Base-by-base conservation (phyloP, 2,888 invertebrate genomes). In the Odontocolon sp. region DNA sequence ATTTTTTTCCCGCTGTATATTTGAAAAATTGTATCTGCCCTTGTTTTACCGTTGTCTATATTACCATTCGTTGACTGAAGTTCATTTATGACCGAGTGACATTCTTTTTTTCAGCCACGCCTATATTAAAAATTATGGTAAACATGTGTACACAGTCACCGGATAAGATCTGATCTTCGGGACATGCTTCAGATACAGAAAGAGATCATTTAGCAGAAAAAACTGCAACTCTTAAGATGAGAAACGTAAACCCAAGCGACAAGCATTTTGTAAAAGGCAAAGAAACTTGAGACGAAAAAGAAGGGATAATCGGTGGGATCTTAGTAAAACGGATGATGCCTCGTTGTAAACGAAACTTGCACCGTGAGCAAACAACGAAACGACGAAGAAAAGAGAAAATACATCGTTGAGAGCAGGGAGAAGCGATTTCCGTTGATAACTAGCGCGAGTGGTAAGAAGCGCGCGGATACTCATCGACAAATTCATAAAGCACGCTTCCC, bases 11-110 rank as follows among this genome's bases (percentile, higher is more conserved):
- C 14, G 11, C 59, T 16, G 28, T 31, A 16, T 74, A 45, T 38
- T 38, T 11, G 47, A 56, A 63, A n/a, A 67, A 71, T 72, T 38
- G 54, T n/a, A 33, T 66, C 66, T 47, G 54, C 45, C 36, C 21
- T n/a, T n/a, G 45, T 14, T 36, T 56, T 31, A 42, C 6, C 6
- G 11, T n/a, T 38, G 18, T 45, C 16, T 31, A n/a, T 23, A 36
- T 9, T 16, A n/a, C 4, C 31, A 3, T 4, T 6, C 31, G 36
- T 21, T 1, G 42, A 54, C n/a, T n/a, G n/a, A n/a, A n/a, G n/a
- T n/a, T 31, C 45, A 28, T 66, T 42, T 28, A 16, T 42, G n/a
- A 8, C 23, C 9, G 3, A 9, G 4, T 21, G 18, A 21, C 6
- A 3, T 16, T 9, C 23, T 18, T 23, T 14, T 8, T 23, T 23